A percentile compares a stretch with the other conserved stretches of the same genome.
Evolutionary conservation across 2,797 vertebrate species (phyloP).

Genomic region (Hydrolagus colliei): DNA sequence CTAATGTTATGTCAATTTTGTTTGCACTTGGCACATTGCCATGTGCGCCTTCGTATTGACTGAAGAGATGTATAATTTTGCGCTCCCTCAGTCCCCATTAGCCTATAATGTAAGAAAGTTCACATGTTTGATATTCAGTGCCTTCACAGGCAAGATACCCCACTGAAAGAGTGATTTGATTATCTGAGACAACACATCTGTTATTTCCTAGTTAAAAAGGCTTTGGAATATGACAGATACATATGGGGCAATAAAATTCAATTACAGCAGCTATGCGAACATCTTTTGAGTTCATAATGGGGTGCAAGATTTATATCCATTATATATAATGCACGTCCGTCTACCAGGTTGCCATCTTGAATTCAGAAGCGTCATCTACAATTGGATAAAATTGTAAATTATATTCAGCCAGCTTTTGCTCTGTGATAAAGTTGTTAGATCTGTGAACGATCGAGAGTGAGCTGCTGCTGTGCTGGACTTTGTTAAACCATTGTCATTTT

Average conservation of each 20-base stretch:
- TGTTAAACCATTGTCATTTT: no score
- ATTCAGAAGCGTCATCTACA: not conserved
- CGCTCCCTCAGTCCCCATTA: conserved; percentile 13
- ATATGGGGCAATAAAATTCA: conserved; percentile 29
- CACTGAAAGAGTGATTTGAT: conserved; percentile 19
- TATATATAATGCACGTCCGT: not conserved
- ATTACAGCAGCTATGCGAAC: conserved; percentile 15
- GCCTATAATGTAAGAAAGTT: conserved; percentile 23
- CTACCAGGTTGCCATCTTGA: conserved; percentile 8
- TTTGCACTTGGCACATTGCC: not conserved
- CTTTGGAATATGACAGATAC: conserved; percentile 24
- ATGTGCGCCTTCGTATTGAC: not conserved
- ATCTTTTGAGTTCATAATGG: conserved; percentile 24
- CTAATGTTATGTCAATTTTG: conserved; percentile 23
- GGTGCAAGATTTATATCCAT: conserved; percentile 23
- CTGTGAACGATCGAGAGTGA: no score
- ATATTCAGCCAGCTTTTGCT: not conserved
- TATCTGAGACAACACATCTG: conserved; percentile 24
- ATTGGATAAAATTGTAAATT: not conserved
- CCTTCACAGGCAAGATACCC: conserved; percentile 1
- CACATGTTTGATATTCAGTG: not conserved
- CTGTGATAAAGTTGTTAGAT: not conserved
- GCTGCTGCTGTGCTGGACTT: no score
- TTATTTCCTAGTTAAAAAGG: conserved; percentile 22
- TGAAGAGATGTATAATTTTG: conserved; percentile 6